phyloP scores from a whole-genome alignment of 2,113 vertebrate species.

The Nettapus auritus region DNA sequence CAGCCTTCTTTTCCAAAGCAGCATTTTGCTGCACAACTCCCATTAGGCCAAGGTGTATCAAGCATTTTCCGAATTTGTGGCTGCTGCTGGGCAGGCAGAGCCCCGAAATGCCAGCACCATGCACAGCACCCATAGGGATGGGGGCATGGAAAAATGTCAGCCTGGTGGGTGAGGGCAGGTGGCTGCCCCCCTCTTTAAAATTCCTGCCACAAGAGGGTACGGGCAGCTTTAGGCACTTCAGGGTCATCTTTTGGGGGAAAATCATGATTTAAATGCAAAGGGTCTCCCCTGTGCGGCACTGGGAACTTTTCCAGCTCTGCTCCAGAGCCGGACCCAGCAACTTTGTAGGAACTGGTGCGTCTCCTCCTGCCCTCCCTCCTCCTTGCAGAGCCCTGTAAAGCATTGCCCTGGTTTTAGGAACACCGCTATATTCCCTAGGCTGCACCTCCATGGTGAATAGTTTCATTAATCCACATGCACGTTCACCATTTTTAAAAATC shows the following conservation, averaged over 20 bases:
- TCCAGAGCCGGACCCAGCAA: background rate
- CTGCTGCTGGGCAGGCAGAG: background rate
- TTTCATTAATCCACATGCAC: background rate
- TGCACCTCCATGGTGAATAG: background rate
- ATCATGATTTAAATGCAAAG: background rate
- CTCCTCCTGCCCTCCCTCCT: background rate
- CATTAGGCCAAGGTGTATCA: background rate
- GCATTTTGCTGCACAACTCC: background rate
- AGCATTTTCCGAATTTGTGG: background rate
- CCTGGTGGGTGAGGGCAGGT: background rate
- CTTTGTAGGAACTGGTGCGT: background rate
- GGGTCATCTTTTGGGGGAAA: background rate
- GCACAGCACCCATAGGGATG: background rate
- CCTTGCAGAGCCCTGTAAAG: background rate
- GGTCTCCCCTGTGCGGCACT: background rate
- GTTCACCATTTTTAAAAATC: background rate
- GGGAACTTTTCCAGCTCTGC: background rate
- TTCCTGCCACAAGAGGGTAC: background rate
- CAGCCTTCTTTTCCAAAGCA: background rate
- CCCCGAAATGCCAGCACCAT: background rate
- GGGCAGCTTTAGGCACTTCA: background rate
- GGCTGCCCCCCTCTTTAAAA: background rate
- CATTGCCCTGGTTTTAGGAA: background rate
- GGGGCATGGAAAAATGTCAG: background rate
- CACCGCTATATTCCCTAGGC: background rate